These are phyloP conservation scores for Platalea minor DNA, from an alignment of 2,797 vertebrate species.

Conservation along the genomic window DNA sequence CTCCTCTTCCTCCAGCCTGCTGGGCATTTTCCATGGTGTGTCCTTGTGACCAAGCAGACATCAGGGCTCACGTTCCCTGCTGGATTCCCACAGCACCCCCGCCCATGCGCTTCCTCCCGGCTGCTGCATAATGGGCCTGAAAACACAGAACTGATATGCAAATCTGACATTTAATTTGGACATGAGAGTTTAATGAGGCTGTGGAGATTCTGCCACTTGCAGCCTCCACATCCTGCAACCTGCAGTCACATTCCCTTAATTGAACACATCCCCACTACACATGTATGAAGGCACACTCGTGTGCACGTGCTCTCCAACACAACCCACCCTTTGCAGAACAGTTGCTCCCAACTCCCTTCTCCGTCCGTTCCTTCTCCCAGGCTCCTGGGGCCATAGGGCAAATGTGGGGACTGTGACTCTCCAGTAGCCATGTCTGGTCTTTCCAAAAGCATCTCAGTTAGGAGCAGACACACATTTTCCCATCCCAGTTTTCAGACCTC, in stretches of 20 bases:
- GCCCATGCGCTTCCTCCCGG: fast-evolving
- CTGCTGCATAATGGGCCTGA: background rate
- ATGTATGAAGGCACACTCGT: background rate
- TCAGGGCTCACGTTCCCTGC: background rate
- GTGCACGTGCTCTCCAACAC: background rate
- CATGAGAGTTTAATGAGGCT: slow-evolving; percentile 53
- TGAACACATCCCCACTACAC: background rate
- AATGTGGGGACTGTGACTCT: background rate
- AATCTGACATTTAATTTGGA: slow-evolving; percentile 72
- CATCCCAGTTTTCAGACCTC: background rate
- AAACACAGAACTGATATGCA: slow-evolving; percentile 40
- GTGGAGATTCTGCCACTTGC: slow-evolving; percentile 37
- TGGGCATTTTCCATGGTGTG: background rate
- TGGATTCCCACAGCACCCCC: background rate
- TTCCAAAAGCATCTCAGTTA: background rate
- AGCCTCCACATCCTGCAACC: slow-evolving; percentile 52
- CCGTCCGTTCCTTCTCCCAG: background rate
- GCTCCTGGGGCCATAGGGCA: background rate
- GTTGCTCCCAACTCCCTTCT: background rate
- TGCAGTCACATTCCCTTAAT: background rate
- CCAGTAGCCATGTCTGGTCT: background rate
- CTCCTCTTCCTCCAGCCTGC: background rate
- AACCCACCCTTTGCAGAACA: background rate
- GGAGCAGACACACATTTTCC: background rate
- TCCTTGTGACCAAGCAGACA: background rate